Evolutionary conservation across 2,113 vertebrate species (phyloP), one percentile per base, ranked within the genome.

Genomic region (Apeltes quadracus): DNA sequence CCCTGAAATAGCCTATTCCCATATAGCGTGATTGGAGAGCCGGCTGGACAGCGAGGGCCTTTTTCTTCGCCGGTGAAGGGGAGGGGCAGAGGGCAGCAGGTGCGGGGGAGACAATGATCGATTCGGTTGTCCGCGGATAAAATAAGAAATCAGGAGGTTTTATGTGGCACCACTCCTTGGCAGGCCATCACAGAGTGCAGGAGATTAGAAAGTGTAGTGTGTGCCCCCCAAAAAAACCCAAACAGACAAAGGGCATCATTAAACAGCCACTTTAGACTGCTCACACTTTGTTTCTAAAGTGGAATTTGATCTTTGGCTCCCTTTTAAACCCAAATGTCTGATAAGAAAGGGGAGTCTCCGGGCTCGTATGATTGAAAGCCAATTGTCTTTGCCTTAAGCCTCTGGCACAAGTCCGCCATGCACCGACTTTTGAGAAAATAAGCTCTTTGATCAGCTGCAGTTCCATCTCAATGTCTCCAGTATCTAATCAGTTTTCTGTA

Each of bases 61-160:
- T 48, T 87, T 62, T 77, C 78, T 82, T 64, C 27, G 70, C 36
- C 72, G 72, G 43, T 53, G 51, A 0, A 13, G 32, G 25, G 25
- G 43, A 23, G 23, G 36, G 67, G 4, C 23, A 38, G 68, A 25
- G 76, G 73, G 56, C 82, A 87, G 87, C 84, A 91, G 90, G 88
- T 89, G 90, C 76, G 76, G 66, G 80, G 72, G 80, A 86, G 85
- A 84, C 66, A 25, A 29, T n/a, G 84, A 92, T 92, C 86, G 85
- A 92, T 93, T 89, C 78, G 85, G 88, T 81, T 87, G 90, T 90
- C 90, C 69, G 18, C 76, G 74, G 90, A 91, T 91, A 90, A 92
- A 91, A 91, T 90, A 90, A 92, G 88, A 90, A 92, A 90, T 92
- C 89, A 85, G 80, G 85, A 67, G 75, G 29, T 69, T 82, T 88